Percentiles rank a stretch among this genome's conserved stretches.
Evolutionary conservation across 2,797 vertebrate species (phyloP).

Genomic region (Podarcis lilfordi): DNA sequence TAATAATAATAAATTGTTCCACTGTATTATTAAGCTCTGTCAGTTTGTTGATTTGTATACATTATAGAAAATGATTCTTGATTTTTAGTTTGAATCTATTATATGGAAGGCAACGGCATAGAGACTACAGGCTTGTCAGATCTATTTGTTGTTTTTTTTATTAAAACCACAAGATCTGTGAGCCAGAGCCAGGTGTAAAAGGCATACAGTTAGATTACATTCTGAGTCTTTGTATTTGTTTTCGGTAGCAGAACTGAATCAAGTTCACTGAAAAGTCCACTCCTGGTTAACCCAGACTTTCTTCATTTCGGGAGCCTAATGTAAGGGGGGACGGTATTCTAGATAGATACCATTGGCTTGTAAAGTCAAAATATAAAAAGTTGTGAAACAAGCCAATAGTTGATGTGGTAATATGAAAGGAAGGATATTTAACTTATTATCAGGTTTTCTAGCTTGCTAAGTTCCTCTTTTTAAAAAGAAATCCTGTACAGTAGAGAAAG

Average conservation of each 20-base stretch:
- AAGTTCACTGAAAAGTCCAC: too few relatives aligned
- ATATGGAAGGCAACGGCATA: too few relatives aligned
- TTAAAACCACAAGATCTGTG: too few relatives aligned
- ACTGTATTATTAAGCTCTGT: not conserved
- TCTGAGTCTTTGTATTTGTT: too few relatives aligned
- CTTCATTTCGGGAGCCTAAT: too few relatives aligned
- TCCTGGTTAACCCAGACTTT: too few relatives aligned
- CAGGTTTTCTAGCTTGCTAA: not conserved
- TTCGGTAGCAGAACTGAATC: too few relatives aligned
- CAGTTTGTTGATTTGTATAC: not conserved
- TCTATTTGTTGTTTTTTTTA: too few relatives aligned
- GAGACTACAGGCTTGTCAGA: too few relatives aligned
- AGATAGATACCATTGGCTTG: not conserved
- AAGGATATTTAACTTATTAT: not conserved
- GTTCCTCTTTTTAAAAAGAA: not conserved
- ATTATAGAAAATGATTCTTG: not conserved
- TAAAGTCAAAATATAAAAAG: not conserved
- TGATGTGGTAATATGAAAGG: not conserved
- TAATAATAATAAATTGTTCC: not conserved
- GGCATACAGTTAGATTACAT: too few relatives aligned
- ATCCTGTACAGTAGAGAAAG: not conserved
- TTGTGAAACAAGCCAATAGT: not conserved
- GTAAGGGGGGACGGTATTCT: not conserved
- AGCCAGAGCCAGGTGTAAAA: too few relatives aligned
- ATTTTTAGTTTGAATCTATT: not conserved